Evolutionary conservation across 2,888 invertebrate species (phyloP).

Genomic region (Sarcophaga variegata): DNA sequence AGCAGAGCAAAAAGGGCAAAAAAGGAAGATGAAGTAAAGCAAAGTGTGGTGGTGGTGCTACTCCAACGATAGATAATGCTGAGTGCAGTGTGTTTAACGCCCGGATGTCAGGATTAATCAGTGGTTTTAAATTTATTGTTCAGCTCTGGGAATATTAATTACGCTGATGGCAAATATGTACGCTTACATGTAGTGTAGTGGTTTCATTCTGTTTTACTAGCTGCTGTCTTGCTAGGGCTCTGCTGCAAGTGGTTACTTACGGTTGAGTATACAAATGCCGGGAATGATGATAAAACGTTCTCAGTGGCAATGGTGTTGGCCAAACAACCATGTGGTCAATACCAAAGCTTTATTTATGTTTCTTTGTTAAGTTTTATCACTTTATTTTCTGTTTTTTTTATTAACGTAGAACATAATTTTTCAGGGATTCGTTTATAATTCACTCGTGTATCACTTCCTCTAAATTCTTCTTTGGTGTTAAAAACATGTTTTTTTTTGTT

Average conservation of each 20-base stretch:
- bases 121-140: slow-evolving; percentile 74
- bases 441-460: slow-evolving; percentile 48
- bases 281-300: slow-evolving; percentile 43
- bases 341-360: slow-evolving; percentile 58
- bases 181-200: not conserved
- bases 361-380: slow-evolving; percentile 3
- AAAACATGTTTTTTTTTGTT: slow-evolving; percentile 27
- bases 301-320: slow-evolving; percentile 3
- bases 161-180: slow-evolving; percentile 61
- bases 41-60: not conserved
- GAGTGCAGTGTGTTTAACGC: slow-evolving; percentile 30
- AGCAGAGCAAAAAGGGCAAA: not conserved
- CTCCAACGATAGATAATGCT: not conserved
- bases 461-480: slow-evolving; percentile 37
- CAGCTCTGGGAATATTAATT: slow-evolving; percentile 75
- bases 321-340: slow-evolving; percentile 43
- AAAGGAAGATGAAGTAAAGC: not conserved
- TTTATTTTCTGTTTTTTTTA: slow-evolving; percentile 25
- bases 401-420: not conserved
- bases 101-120: slow-evolving; percentile 72
- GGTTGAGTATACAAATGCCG: slow-evolving; percentile 31
- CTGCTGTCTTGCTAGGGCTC: not conserved
- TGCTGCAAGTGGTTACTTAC: slow-evolving; percentile 45
- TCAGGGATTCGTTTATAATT: slow-evolving; percentile 10
- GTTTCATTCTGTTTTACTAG: not conserved